Evolutionary conservation across 2,888 invertebrate species (phyloP), one percentile per base, ranked within the genome.

Genomic region (Seira musarum): DNA sequence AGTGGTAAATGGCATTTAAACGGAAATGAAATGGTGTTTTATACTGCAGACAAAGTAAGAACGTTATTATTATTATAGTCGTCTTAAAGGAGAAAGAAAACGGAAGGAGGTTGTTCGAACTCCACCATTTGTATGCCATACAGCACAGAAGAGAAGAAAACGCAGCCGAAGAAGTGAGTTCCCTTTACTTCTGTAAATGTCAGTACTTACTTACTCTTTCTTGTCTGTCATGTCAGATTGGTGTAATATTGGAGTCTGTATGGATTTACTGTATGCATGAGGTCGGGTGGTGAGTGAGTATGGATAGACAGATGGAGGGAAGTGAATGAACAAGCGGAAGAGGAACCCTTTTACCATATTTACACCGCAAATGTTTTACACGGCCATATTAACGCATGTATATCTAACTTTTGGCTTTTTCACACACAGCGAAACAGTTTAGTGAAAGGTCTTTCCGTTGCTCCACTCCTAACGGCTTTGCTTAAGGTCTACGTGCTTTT

Each of bases 331-430:
- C 53, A 30, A 53, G 17, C 53, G 53, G 53, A 53, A 53, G 53
- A 53, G 53, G 53, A 53, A 53, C 53, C 53, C 13, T 53, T 30
- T 53, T 53, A 53, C 53, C 53, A 53, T 53, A 53, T 53, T 53
- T 53, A 53, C 53, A 53, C 53, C 53, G 53, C 53, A 53, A 53
- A 53, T 53, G n/a, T 53, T 53, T 3, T 53, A 53, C 53, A 53
- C 53, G 17, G 53, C 6, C 53, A 53, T 53, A 53, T 53, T 53
- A 53, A 53, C 17, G 53, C 53, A 53, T 53, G 53, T 53, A 17
- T 53, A 53, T 53, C 53, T 53, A 53, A 53, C 53, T 53, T 53
- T 53, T 53, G 53, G 53, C 53, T 53, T 53, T 53, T 53, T 53
- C 30, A 8, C 30, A 30, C 30, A 30, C 30, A 53, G 53, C 13